These are phyloP conservation scores for Cydia pomonella DNA, from an alignment of 1,140 invertebrate species.

Conservation along the genomic window DNA sequence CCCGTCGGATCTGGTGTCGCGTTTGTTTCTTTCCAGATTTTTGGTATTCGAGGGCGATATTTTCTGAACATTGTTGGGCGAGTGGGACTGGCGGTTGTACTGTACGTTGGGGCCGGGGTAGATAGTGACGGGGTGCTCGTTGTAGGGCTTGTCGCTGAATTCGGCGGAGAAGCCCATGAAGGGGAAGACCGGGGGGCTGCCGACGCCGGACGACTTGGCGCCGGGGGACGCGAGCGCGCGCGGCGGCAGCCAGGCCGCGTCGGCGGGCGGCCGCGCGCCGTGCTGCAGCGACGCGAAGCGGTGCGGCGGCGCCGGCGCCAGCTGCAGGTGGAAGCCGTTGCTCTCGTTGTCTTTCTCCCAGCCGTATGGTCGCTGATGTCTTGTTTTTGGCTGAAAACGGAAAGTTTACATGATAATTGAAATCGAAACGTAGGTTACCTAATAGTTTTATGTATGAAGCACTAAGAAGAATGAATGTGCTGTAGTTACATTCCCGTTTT, in stretches of 20 bases:
- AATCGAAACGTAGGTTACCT: not conserved
- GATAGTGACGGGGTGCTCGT: constrained; percentile 84
- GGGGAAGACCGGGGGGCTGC: constrained; percentile 71
- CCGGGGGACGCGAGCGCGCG: constrained; percentile 49
- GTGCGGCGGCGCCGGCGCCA: constrained; percentile 81
- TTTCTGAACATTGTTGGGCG: constrained; percentile 69
- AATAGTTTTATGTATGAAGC: no score
- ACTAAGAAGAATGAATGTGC: no score
- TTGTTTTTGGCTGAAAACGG: constrained; percentile 85
- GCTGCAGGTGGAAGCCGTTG: constrained; percentile 79
- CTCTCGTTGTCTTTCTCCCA: constrained; percentile 83
- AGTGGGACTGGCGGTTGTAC: constrained; percentile 70
- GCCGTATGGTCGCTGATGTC: constrained; percentile 86
- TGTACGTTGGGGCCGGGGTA: constrained; percentile 81
- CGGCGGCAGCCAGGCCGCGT: constrained; percentile 73
- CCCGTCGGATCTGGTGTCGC: constrained; percentile 71
- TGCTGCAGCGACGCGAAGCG: constrained; percentile 86
- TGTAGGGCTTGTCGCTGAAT: constrained; percentile 80
- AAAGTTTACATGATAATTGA: constrained; percentile 34
- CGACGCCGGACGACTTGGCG: constrained; percentile 74
- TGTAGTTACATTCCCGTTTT: no score
- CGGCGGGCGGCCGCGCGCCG: constrained; percentile 70
- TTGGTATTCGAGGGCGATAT: constrained; percentile 67
- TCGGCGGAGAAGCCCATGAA: constrained; percentile 78
- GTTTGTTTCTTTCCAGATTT: constrained; percentile 65